Percentiles rank a stretch among this genome's conserved stretches.
Conservation (phyloP, 2,888 invertebrate genomes). For the Amiota mariae region DNA sequence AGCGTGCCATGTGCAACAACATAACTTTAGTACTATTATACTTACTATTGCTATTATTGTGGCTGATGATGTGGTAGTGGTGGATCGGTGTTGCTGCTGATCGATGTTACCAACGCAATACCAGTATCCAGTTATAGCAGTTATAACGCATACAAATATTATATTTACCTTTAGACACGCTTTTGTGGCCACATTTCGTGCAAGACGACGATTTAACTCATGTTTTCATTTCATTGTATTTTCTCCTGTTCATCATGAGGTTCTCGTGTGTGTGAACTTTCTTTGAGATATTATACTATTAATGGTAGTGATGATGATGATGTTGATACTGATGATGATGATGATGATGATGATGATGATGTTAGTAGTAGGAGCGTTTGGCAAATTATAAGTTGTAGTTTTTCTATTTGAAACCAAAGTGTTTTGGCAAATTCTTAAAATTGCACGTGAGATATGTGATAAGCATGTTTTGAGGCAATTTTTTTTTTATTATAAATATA, state of each 20-base stretch:
- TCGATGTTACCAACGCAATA: constrained; percentile 11
- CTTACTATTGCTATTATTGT: not conserved
- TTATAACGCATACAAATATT: constrained; percentile 65
- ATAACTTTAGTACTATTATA: not conserved
- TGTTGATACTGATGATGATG: constrained; percentile 5
- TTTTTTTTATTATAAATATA: too few relatives aligned
- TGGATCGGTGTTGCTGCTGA: constrained; percentile 13
- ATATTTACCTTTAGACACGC: constrained; percentile 49
- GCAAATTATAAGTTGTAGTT: constrained; percentile 48
- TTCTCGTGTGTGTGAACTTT: constrained; percentile 11
- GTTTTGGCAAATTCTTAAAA: constrained; percentile 59
- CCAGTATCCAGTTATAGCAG: constrained; percentile 19
- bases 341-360: constrained; percentile 4
- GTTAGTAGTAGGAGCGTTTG: not conserved
- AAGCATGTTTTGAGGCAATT: constrained; percentile 26
- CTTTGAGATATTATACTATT: not conserved
- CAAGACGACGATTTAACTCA: constrained; percentile 53
- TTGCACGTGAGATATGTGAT: constrained; percentile 60
- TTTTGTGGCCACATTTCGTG: constrained; percentile 52
- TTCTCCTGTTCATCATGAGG: constrained; percentile 1
- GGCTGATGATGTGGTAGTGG: not conserved
- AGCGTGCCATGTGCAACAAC: constrained; percentile 60
- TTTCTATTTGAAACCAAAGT: constrained; percentile 37
- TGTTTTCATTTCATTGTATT: constrained; percentile 22
- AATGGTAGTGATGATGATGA: not conserved